Base-by-base conservation (phyloP, 2,113 vertebrate genomes). In the Phasianus colchicus region DNA sequence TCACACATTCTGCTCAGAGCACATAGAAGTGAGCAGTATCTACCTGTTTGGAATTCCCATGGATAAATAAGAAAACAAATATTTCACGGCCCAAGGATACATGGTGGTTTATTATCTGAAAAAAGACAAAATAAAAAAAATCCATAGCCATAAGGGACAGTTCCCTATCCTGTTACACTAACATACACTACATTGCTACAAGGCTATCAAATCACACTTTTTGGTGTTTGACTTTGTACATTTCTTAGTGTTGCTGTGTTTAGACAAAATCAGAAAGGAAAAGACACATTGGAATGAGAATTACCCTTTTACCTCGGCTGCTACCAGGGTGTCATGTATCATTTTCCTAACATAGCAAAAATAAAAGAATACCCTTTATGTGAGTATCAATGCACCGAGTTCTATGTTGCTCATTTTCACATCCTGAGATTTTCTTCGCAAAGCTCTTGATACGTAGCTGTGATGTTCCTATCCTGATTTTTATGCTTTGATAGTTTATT, bases 11-110 rank as follows among this genome's bases (percentile, higher is more conserved):
- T 87, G 40, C 21, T 36, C 34, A 50, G 18, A 50, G 48, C 19
- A n/a, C 27, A 4, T 45, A 84, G 77, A 29, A 78, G 22, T 8
- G 25, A 85, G 43, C 18, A 82, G 34, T 42, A 58, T 7, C 69
- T 64, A 47, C 7, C 27, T 58, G 38, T 67, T 40, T 57, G 36
- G 20, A 50, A 65, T 40, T 88, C 32, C 34, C 52, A 82, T 10
- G 78, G 15, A 60, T 29, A 13, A 1, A 69, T 21, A 52, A 83
- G 89, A 85, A 94, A 94, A 67, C 25, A 95, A 95, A 92, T 13
- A 72, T 32, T 55, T 48, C 50, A 40, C 10, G 70, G 47, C 27
- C 52, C 40, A 48, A 64, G 30, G 43, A 75, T 17, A 16, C 15
- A 72, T 25, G 38, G 25, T 3, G 75, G 50, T 42, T 40, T 29